phyloP scores from a whole-genome alignment of 2,113 vertebrate genomes.

The Melozone crissalis region DNA sequence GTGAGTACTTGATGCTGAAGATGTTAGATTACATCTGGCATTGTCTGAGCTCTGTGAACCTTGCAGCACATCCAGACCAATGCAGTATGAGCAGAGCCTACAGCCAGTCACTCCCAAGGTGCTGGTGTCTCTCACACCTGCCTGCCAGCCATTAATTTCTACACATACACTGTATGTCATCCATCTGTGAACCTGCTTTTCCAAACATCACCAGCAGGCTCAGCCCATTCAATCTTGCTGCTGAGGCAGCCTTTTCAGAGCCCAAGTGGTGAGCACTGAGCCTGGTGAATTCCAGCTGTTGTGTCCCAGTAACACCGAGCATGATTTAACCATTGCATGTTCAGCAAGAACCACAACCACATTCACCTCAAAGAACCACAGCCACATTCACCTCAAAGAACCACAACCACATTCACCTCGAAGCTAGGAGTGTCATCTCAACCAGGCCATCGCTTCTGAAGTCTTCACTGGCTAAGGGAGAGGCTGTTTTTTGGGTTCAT shows the following conservation, averaged over 20 bases:
- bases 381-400: neutral
- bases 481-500: neutral
- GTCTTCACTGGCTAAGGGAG: neutral
- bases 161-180: neutral
- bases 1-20: neutral
- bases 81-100: neutral
- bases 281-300: neutral
- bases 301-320: rapidly evolving
- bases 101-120: neutral
- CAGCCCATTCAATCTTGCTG: neutral
- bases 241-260: neutral
- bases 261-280: neutral
- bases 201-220: neutral
- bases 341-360: neutral
- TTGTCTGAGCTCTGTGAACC: neutral
- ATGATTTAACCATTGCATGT: neutral
- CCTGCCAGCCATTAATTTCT: neutral
- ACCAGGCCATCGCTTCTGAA: neutral
- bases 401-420: no score
- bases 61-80: neutral
- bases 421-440: neutral
- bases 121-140: neutral
- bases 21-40: neutral
- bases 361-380: neutral
- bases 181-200: neutral